Evolutionary conservation across 2,797 vertebrate genomes (phyloP).

Genomic region (Ibycter americanus): DNA sequence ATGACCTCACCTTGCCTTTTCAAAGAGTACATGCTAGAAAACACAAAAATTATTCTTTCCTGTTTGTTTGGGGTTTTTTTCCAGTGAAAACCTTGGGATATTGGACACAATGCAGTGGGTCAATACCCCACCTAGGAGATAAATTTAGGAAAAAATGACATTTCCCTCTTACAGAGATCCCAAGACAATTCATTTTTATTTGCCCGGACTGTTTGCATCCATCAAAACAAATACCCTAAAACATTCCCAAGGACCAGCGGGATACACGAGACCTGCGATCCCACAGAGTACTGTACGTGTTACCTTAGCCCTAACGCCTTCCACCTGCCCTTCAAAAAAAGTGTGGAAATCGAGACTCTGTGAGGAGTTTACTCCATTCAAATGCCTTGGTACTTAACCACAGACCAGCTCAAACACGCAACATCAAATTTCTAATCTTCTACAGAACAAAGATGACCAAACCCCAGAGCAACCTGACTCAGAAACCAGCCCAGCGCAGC

Average conservation of each 20-base stretch:
- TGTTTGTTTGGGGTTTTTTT: neutral
- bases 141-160: neutral
- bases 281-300: accelerated
- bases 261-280: neutral
- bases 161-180: neutral
- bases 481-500: neutral
- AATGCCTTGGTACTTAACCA: neutral
- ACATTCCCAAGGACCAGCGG: neutral
- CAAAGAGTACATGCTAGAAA: neutral
- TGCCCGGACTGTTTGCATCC: neutral
- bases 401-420: neutral
- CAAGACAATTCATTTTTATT: neutral
- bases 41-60: neutral
- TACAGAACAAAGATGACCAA: neutral
- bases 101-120: neutral
- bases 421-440: neutral
- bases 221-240: neutral
- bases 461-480: neutral
- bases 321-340: neutral
- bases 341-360: neutral
- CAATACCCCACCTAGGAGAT: neutral
- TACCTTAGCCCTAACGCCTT: neutral
- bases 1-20: neutral
- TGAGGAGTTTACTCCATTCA: neutral
- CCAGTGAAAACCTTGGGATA: accelerated